Percentiles rank a stretch among this genome's conserved stretches.
phyloP scores from a whole-genome alignment of 2,888 invertebrate species.

The Ptilodon capucinus region DNA sequence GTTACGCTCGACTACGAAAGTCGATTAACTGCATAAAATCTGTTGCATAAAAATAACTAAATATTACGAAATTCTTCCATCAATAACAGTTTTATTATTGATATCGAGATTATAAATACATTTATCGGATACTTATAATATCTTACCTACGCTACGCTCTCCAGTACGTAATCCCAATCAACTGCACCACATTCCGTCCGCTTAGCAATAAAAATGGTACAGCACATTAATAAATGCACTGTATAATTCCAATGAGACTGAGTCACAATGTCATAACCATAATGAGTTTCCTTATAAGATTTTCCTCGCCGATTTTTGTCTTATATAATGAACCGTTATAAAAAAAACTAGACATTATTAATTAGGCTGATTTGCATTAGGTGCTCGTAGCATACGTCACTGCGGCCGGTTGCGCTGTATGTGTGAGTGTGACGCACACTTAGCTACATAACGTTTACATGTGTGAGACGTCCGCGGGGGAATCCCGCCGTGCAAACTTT shows the following conservation, averaged over 20 bases:
- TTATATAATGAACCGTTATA: slow-evolving; percentile 20
- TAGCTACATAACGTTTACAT: slow-evolving; percentile 21
- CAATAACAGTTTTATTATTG: background rate
- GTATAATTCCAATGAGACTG: background rate
- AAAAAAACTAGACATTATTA: slow-evolving; percentile 42
- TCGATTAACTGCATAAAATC: slow-evolving; percentile 2
- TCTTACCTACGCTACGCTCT: background rate
- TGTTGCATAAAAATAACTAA: slow-evolving; percentile 3
- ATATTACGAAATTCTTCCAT: background rate
- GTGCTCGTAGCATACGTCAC: slow-evolving; percentile 29
- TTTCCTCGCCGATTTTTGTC: slow-evolving; percentile 3
- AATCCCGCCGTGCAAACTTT: slow-evolving; percentile 61
- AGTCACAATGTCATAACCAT: slow-evolving; percentile 3
- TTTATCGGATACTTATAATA: no score
- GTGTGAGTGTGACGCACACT: slow-evolving; percentile 4
- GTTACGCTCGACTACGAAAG: slow-evolving; percentile 17
- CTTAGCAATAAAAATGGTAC: background rate
- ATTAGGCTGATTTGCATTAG: slow-evolving; percentile 38
- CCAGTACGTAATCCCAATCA: background rate
- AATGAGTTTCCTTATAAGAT: background rate
- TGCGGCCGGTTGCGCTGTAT: background rate
- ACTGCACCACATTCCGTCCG: background rate
- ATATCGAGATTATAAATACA: no score
- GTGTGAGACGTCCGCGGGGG: slow-evolving; percentile 45
- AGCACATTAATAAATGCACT: background rate